Evolutionary conservation across 2,888 invertebrate species (phyloP).

Genomic region (Glaucopsyche alexis): DNA sequence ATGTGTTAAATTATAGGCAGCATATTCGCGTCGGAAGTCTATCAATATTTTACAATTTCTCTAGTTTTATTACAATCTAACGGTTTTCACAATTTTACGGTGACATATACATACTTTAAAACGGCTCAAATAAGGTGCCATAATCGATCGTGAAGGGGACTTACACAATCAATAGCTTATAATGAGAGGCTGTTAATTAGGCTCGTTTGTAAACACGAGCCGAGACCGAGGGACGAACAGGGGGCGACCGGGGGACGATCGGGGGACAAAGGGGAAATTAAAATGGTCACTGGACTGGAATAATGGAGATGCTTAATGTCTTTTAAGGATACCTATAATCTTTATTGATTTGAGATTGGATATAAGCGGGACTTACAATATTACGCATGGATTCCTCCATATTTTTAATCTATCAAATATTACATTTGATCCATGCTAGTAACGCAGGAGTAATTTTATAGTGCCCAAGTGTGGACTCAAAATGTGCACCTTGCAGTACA

Average conservation of each 20-base stretch:
- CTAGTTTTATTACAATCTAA: too few relatives aligned
- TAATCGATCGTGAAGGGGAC: background rate
- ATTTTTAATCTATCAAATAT: too few relatives aligned
- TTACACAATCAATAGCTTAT: constrained; percentile 2
- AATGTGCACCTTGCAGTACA: too few relatives aligned
- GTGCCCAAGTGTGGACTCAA: too few relatives aligned
- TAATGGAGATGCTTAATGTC: constrained; percentile 17
- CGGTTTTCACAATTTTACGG: too few relatives aligned
- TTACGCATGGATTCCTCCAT: too few relatives aligned
- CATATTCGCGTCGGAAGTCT: too few relatives aligned
- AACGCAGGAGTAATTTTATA: too few relatives aligned
- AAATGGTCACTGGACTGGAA: constrained; percentile 2
- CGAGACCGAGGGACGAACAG: background rate
- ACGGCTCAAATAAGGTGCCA: background rate
- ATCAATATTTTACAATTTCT: too few relatives aligned
- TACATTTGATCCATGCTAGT: too few relatives aligned
- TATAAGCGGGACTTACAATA: background rate
- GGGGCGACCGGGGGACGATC: background rate
- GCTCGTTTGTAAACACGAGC: constrained; percentile 10
- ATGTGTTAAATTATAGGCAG: too few relatives aligned
- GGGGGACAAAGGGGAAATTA: background rate
- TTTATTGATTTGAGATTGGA: background rate
- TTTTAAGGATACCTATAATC: background rate
- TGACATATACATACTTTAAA: background rate
- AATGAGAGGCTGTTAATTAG: constrained; percentile 8